A percentile compares a stretch with the other conserved stretches of the same genome.
Evolutionary conservation across 1,140 invertebrate species (phyloP).

Genomic region (Lordiphosa mommai): DNA sequence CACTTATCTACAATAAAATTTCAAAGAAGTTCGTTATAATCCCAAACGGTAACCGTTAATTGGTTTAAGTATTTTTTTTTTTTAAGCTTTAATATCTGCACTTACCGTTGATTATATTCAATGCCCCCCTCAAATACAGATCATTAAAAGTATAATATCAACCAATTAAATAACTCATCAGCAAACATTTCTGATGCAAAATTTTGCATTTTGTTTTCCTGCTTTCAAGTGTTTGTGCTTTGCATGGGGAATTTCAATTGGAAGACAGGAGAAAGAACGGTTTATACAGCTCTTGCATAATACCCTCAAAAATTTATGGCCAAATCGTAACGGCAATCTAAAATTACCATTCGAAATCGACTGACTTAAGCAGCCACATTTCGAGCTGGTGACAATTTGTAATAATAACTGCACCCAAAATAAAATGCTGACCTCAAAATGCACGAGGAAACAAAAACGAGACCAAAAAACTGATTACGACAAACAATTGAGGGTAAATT

Average conservation of each 20-base stretch:
- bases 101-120: no score
- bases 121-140: no score
- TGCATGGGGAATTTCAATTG: slow-evolving; percentile 21
- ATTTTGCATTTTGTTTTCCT: no score
- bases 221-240: background rate
- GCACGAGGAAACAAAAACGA: background rate
- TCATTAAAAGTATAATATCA: no score
- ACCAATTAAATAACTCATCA: no score
- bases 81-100: no score
- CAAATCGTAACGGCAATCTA: slow-evolving; percentile 8
- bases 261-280: slow-evolving; percentile 21
- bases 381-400: slow-evolving; percentile 21
- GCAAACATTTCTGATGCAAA: no score
- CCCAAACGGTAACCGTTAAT: no score
- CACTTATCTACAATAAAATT: no score
- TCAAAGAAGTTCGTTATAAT: no score
- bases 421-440: slow-evolving; percentile 25
- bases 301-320: slow-evolving; percentile 8
- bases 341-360: slow-evolving; percentile 13
- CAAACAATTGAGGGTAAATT: slow-evolving; percentile 46
- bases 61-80: no score
- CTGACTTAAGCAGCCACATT: background rate
- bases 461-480: slow-evolving; percentile 30
- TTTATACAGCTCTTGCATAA: slow-evolving; percentile 19
- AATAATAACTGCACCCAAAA: slow-evolving; percentile 30